Base-by-base conservation (phyloP, 1,140 invertebrate species). In the Zaprionus taronus region DNA sequence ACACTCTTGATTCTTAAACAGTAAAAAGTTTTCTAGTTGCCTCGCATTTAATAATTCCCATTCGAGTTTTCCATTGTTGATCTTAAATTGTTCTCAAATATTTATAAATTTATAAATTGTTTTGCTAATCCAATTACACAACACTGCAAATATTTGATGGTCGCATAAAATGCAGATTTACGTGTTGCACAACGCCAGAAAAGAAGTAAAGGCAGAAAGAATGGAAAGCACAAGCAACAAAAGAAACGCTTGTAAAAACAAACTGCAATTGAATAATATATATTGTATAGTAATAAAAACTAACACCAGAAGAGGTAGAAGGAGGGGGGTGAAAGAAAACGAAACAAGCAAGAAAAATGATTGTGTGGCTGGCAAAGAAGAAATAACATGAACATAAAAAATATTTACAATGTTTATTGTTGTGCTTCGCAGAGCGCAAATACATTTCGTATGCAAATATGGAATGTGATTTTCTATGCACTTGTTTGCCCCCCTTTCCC, bases 371-470 rank as follows among this genome's bases (percentile, higher is more conserved):
- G 60, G 28, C 17, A 36, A 65, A 61, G 31, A 56, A 81, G 55
- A 55, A 58, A 51, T 58, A 53, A 66, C 26, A 69, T 53, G 53
- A 47, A 41, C 44, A 61, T 34, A 69, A 72, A 75, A 76, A 76
- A 79, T 71, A 90, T 90, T 81, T 85, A 85, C 85, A 89, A 85
- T 89, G 85, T 89, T 89, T 89, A 89, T 89, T 89, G 86, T 89
- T 89, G 85, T 89, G 85, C 85, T 89, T 85, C 79, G 73, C 61
- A 66, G 86, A 89, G 85, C 85, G 70, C 85, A 89, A 89, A 89
- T 85, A 90, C 85, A 91, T 91, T 90, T 91, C 76, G 61, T 77
- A 89, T 89, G 85, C 86, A 89, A 89, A 89, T 90, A 89, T 79
- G 66, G 85, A 89, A 84, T 87, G 81, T 81, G 83, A 89, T 81